Evolutionary conservation across 2,797 vertebrate genomes (phyloP).

Genomic region (Mus minutoides): DNA sequence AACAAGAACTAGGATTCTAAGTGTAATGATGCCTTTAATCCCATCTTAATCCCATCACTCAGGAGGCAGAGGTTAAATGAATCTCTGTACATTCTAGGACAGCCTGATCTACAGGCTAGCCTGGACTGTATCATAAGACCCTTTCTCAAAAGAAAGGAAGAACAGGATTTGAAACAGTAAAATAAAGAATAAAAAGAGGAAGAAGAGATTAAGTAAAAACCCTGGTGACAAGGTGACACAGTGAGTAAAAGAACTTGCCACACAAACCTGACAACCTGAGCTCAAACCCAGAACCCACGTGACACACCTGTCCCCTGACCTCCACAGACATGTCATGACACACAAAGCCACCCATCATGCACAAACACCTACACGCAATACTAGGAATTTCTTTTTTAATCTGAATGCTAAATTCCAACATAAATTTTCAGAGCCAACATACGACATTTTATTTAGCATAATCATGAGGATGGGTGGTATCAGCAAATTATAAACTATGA

Average conservation of each 20-base stretch:
- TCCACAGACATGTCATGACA: background rate
- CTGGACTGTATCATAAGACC: background rate
- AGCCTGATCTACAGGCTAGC: background rate
- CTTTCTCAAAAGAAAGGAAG: background rate
- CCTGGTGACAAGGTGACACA: background rate
- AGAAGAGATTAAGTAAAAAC: constrained; percentile 26
- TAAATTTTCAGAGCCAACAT: background rate
- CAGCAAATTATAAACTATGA: constrained; percentile 19
- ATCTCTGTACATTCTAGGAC: background rate
- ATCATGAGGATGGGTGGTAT: background rate
- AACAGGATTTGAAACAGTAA: background rate
- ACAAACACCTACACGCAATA: background rate
- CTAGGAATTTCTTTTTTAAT: background rate
- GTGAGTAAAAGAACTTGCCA: background rate
- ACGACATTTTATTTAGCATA: constrained; percentile 39
- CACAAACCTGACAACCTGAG: background rate
- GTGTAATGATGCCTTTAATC: background rate
- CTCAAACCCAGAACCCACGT: background rate
- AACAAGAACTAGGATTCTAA: background rate
- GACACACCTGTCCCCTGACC: background rate
- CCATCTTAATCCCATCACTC: background rate
- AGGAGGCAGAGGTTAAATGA: background rate
- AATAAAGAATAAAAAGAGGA: constrained; percentile 3
- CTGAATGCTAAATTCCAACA: background rate
- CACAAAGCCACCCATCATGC: background rate